Evolutionary conservation across 1,140 invertebrate species (phyloP).

Genomic region (Drosophila hydei): DNA sequence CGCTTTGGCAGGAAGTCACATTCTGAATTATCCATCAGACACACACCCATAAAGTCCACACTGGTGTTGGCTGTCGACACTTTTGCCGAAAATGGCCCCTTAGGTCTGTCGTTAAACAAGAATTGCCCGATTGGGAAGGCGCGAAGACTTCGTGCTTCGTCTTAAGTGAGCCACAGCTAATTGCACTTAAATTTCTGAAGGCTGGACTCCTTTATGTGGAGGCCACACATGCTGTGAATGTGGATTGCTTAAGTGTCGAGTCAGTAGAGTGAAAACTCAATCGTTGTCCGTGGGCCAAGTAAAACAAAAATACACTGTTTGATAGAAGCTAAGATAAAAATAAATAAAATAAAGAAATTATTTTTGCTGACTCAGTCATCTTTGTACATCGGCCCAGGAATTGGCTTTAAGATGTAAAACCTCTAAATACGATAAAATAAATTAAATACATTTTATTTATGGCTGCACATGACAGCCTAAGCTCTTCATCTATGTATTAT

Average conservation of each 20-base stretch:
- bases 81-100: no score
- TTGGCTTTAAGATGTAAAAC: no score
- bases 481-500: background rate
- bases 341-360: slow-evolving; percentile 5
- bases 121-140: slow-evolving; percentile 11
- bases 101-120: slow-evolving; percentile 38
- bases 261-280: slow-evolving; percentile 26
- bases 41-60: slow-evolving; percentile 1
- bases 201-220: slow-evolving; percentile 10
- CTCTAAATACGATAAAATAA: slow-evolving; percentile 2
- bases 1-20: slow-evolving; percentile 32
- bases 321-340: no score
- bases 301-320: no score
- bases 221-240: slow-evolving; percentile 20
- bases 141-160: background rate
- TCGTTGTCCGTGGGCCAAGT: no score
- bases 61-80: slow-evolving; percentile 3
- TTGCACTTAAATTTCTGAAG: slow-evolving; percentile 32
- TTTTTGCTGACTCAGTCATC: no score
- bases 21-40: slow-evolving; percentile 13
- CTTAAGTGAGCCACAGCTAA: slow-evolving; percentile 18
- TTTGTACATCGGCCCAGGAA: no score
- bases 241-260: slow-evolving; percentile 12
- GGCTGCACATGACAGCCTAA: background rate
- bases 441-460: background rate